Evolutionary conservation across 1,140 invertebrate genomes (phyloP).

Genomic region (Rhizoglyphus robini): DNA sequence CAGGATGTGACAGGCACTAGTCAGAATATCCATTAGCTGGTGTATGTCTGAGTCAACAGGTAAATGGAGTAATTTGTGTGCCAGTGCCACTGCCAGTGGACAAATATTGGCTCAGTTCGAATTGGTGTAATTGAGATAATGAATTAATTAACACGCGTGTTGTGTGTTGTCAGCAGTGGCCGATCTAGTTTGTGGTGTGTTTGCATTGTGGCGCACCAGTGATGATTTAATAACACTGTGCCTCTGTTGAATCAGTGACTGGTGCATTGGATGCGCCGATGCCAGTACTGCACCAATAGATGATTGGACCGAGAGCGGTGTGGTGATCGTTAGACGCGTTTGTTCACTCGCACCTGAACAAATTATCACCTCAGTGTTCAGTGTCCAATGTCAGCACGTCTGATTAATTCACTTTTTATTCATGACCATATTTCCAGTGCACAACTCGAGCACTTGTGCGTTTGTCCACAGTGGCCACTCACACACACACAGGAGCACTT

Average conservation of each 20-base stretch:
- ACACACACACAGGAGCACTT: not conserved
- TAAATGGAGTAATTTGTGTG: no score
- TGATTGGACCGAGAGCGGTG: no score
- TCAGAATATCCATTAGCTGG: no score
- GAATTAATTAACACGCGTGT: not conserved
- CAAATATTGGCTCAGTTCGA: no score
- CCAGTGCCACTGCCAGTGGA: no score
- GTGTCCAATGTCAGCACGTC: not conserved
- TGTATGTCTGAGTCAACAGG: no score
- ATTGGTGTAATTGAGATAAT: no score
- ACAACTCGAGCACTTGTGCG: not conserved
- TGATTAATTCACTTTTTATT: conserved; percentile 12
- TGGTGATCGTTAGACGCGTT: not conserved
- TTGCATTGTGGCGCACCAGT: not conserved
- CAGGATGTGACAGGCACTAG: no score
- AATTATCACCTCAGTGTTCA: not conserved
- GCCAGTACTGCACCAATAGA: no score
- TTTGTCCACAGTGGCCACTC: not conserved
- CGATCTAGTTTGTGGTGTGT: not conserved
- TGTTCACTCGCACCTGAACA: not conserved
- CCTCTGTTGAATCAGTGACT: no score
- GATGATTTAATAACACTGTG: not conserved
- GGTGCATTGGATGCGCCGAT: no score
- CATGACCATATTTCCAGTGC: not conserved
- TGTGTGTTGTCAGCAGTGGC: no score